A percentile compares a stretch with the other conserved stretches of the same genome.
phyloP scores from a whole-genome alignment of 2,888 invertebrate genomes.

The Platerodrilus igneus region DNA sequence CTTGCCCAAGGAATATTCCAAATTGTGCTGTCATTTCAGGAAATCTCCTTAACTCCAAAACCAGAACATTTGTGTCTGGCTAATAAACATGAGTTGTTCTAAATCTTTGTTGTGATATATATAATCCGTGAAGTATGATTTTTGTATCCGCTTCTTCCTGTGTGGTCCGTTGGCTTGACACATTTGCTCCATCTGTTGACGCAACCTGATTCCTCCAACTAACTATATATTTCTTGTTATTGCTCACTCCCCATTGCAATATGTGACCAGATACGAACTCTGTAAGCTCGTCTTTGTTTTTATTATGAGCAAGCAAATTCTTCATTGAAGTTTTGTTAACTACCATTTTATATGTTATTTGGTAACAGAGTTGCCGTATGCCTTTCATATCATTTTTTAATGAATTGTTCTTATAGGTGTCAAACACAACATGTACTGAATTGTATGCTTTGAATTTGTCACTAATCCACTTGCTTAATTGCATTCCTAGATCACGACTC shows the following conservation, averaged over 20 bases:
- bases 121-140: conserved; percentile 5
- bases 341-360: conserved; percentile 3
- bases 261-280: too few relatives aligned
- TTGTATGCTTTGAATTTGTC: conserved; percentile 3
- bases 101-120: conserved; percentile 4
- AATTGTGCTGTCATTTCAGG: not conserved
- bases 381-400: conserved; percentile 3
- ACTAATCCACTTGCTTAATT: conserved; percentile 4
- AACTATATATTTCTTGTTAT: too few relatives aligned
- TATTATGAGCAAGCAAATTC: too few relatives aligned
- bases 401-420: conserved; percentile 4
- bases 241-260: too few relatives aligned
- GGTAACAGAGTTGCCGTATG: conserved; percentile 1
- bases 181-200: too few relatives aligned
- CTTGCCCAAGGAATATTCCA: conserved; percentile 1
- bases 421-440: conserved; percentile 3
- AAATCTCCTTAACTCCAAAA: not conserved
- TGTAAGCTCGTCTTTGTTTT: too few relatives aligned
- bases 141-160: too few relatives aligned
- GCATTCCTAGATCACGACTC: conserved; percentile 3
- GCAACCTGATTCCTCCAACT: too few relatives aligned
- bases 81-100: conserved; percentile 4
- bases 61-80: conserved; percentile 7
- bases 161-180: too few relatives aligned
- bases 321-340: not conserved